phyloP scores from a whole-genome alignment of 2,113 vertebrate species.

The Scomber japonicus region DNA sequence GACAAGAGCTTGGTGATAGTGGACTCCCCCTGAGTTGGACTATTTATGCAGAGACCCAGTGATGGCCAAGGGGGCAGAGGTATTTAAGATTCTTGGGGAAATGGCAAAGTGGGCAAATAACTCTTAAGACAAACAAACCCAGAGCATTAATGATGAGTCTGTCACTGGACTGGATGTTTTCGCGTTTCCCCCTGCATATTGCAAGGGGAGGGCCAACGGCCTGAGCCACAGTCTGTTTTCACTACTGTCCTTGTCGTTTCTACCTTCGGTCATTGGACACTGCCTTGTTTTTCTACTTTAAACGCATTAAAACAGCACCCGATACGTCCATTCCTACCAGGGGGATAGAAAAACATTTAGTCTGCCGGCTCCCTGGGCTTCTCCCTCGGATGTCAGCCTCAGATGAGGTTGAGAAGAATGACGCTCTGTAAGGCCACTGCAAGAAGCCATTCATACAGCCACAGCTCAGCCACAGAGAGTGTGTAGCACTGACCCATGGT shows the following conservation, averaged over 20 bases:
- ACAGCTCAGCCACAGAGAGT: constrained; percentile 68
- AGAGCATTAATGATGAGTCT: constrained; percentile 80
- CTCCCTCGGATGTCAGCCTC: constrained; percentile 81
- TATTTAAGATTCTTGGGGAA: constrained; percentile 86
- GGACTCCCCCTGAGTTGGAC: constrained; percentile 59
- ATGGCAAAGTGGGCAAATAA: constrained; percentile 83
- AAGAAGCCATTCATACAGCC: constrained; percentile 83
- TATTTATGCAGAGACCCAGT: constrained; percentile 73
- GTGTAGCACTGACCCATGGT: constrained; percentile 68
- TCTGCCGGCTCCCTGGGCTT: constrained; percentile 79
- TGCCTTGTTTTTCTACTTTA: constrained; percentile 80
- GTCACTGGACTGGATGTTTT: constrained; percentile 80
- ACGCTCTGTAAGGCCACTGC: constrained; percentile 84
- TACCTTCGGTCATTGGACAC: constrained; percentile 74
- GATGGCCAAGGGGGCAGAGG: constrained; percentile 56
- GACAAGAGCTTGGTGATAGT: constrained; percentile 55
- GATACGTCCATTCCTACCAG: constrained; percentile 82
- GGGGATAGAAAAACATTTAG: constrained; percentile 85
- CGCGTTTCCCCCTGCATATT: constrained; percentile 55
- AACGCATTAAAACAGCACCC: constrained; percentile 86
- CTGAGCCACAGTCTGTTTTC: constrained; percentile 66
- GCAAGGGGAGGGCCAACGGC: constrained; percentile 13
- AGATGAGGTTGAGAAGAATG: constrained; percentile 83
- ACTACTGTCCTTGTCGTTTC: constrained; percentile 80
- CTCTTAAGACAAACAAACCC: constrained; percentile 83